Evolutionary conservation across 2,888 invertebrate species (phyloP).

Genomic region (Cerastis rubricosa): DNA sequence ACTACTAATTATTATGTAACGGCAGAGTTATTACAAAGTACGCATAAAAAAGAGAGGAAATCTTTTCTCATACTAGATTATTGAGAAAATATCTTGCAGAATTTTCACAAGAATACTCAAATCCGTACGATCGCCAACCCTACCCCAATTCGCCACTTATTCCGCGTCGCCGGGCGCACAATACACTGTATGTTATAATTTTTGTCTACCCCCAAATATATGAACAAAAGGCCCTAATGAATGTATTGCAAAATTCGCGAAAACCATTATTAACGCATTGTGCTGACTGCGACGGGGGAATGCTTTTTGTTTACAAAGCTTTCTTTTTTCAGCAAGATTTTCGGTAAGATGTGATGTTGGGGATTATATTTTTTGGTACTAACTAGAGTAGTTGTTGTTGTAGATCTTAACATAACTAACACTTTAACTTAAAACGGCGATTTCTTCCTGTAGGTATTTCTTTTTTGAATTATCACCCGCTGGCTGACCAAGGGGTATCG

Average conservation of each 20-base stretch:
- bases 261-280: conserved; percentile 90
- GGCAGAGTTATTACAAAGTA: not conserved
- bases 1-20: not conserved
- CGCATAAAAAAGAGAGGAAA: not conserved
- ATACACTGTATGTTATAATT: conserved; percentile 90
- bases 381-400: not conserved
- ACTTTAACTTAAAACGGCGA: too few species aligned
- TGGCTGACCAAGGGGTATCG: not conserved
- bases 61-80: not conserved
- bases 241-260: conserved; percentile 88
- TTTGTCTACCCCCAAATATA: conserved; percentile 89
- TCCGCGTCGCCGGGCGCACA: conserved; percentile 83
- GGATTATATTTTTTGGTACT: conserved; percentile 12
- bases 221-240: conserved; percentile 90
- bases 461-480: not conserved
- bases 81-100: not conserved
- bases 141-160: conserved; percentile 82
- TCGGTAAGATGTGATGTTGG: conserved; percentile 23
- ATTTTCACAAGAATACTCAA: not conserved
- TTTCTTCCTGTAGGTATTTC: not conserved
- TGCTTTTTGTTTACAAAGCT: conserved; percentile 60
- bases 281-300: conserved; percentile 62
- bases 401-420: too few species aligned
- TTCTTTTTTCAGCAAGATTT: conserved; percentile 49
- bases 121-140: conserved; percentile 72